Conservation (phyloP, 2,888 invertebrate species). For the Troides aeacus region DNA sequence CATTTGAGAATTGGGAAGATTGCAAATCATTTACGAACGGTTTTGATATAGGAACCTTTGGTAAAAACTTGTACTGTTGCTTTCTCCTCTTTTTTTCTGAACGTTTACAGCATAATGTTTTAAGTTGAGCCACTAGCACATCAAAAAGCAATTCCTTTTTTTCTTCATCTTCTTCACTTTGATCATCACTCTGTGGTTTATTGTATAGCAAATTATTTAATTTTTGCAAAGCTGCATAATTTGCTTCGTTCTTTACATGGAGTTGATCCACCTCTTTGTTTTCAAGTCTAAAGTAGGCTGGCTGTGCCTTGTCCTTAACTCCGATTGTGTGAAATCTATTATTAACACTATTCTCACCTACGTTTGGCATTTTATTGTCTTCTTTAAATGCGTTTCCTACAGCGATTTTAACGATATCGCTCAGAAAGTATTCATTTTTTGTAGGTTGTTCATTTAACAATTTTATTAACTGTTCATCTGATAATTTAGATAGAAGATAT, state of each 20-base stretch:
- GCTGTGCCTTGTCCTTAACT: slow-evolving; percentile 37
- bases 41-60: slow-evolving; percentile 28
- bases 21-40: slow-evolving; percentile 7
- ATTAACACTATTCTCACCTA: slow-evolving; percentile 20
- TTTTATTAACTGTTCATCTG: slow-evolving; percentile 61
- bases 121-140: slow-evolving; percentile 64
- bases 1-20: slow-evolving; percentile 36
- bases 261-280: slow-evolving; percentile 55
- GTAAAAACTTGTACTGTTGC: slow-evolving; percentile 39
- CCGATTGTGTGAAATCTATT: slow-evolving; percentile 35
- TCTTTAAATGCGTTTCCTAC: slow-evolving; percentile 37
- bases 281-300: slow-evolving; percentile 56
- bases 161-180: slow-evolving; percentile 44
- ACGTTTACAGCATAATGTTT: slow-evolving; percentile 64
- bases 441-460: slow-evolving; percentile 57
- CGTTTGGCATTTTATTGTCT: slow-evolving; percentile 31
- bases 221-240: slow-evolving; percentile 57
- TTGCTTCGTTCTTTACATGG: slow-evolving; percentile 45
- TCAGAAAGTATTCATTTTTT: slow-evolving; percentile 55
- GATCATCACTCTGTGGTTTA: slow-evolving; percentile 42
- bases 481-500: slow-evolving; percentile 63
- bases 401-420: slow-evolving; percentile 53
- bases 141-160: slow-evolving; percentile 67
- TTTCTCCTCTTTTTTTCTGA: slow-evolving; percentile 35
- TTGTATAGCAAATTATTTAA: slow-evolving; percentile 56